These are phyloP conservation scores for Nibea coibor DNA, from an alignment of 2,113 vertebrate genomes.

Conservation along the genomic window DNA sequence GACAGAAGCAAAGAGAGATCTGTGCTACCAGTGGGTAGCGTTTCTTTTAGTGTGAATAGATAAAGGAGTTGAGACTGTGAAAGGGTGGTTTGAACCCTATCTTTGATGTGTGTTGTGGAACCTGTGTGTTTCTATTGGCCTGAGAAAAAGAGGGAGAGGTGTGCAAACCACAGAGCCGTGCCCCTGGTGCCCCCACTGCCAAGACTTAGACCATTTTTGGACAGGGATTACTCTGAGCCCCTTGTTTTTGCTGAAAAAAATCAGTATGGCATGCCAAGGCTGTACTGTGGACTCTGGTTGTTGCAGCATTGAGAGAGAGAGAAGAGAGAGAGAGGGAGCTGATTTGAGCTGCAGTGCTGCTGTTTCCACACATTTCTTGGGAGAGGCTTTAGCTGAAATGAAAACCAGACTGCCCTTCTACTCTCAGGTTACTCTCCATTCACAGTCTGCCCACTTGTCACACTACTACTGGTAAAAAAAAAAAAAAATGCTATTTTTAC, in stretches of 20 bases:
- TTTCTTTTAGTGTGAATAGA: conserved; percentile 14
- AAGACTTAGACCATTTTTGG: conserved; percentile 39
- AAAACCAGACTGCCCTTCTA: background rate
- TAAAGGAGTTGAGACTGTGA: background rate
- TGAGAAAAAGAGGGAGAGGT: conserved; percentile 23
- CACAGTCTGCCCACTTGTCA: background rate
- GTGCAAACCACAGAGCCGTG: conserved; percentile 30
- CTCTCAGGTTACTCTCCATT: conserved; percentile 12
- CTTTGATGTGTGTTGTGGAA: conserved; percentile 22
- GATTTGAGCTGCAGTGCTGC: conserved; percentile 48
- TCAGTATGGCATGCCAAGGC: background rate
- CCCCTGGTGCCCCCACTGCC: conserved; percentile 41
- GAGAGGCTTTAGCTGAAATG: conserved; percentile 4
- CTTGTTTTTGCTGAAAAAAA: conserved; percentile 65
- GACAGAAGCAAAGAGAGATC: background rate
- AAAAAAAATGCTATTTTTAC: background rate
- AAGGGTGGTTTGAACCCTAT: background rate
- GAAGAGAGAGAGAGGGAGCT: background rate
- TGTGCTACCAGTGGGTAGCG: background rate
- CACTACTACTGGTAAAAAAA: background rate
- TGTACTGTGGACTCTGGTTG: conserved; percentile 48
- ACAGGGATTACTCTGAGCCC: conserved; percentile 59
- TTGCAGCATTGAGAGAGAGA: conserved; percentile 27
- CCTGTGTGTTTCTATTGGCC: conserved; percentile 11
- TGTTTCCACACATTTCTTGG: conserved; percentile 23